Base-by-base conservation (phyloP, 1,140 invertebrate genomes). In the Pemphigus obesinymphae region DNA sequence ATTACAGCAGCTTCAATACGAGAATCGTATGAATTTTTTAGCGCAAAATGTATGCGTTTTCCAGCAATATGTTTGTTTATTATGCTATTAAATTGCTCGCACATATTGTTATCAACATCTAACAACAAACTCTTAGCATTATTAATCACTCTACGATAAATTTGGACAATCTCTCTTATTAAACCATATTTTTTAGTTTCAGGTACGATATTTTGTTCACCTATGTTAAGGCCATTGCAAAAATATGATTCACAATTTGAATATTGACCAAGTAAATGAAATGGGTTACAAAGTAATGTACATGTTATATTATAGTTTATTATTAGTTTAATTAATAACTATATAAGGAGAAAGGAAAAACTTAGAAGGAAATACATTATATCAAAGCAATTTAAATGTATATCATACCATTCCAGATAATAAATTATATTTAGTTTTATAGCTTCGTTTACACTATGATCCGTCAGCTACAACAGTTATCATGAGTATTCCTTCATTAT, bases 391-490 rank as follows among this genome's bases (percentile, higher is more conserved):
- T n/a, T 55, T 55, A 55, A 26, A 55, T 55, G 53, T n/a, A 55
- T 55, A 55, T 50, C 48, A 11, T 55, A 55, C 83, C 40, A 85
- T 83, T 76, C 84, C 85, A 15, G 85, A 86, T 17, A 83, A 50
- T 7, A 85, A 84, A 72, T 85, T 84, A 76, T 85, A 85, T 68
- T 85, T 84, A n/a, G 50, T 68, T 43, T 83, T 84, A 70, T 87
- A 87, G 0, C 85, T 86, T 76, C 86, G 55, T 61, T 85, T 87
- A 20, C 45, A 72, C 84, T 85, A 87, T 43, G 72, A 58, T 31
- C 85, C 86, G 83, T 87, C 85, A 37, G 83, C 85, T 75, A 85
- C 82, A 23, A 87, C 86, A n/a, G 84, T 83, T 48, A 87, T 85
- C 17, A 80, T 43, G 11, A 85, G 85, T n/a, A 84, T 82, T 23